Evolutionary conservation across 2,888 invertebrate genomes (phyloP), one percentile per base, ranked within the genome.

Genomic region (Aspidiotus rigidus): DNA sequence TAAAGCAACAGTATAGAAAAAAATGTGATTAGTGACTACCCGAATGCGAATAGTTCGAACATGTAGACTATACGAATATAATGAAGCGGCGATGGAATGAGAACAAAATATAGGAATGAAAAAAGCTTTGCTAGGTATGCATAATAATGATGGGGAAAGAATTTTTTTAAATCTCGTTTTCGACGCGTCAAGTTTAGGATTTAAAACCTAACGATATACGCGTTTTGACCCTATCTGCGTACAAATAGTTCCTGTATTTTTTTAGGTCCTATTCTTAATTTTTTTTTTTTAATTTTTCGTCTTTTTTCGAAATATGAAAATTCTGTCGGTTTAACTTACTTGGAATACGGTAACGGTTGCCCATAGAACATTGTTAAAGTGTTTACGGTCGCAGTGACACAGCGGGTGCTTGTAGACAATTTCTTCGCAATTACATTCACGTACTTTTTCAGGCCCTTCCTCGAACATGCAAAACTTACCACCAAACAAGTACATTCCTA

Each of bases 401-500:
- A 87, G 84, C 79, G 89, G 88, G 82, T 89, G 88, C 80, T 88
- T 87, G 80, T 89, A 88, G 80, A 89, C 84, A 82, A 91, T 90
- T 85, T 92, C 91, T 79, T 87, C 86, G 85, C 95, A 96, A 81
- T 89, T 89, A 84, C 97, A 97, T 83, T 90, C 90, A 80, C 88
- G 80, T 75, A 81, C 86, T 28, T 28, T 28, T 28, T 28, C 28
- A 28, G 28, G 28, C 80, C 89, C 89, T 83, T 93, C 91, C 83
- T 87, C 85, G 86, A 87, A 90, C 87, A 92, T 93, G 91, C 95
- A 95, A 92, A 96, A 95, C 89, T 94, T 94, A 89, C 95, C 94
- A 83, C 95, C 95, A 86, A 96, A 96, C 84, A 96, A 90, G 86
- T 93, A 93, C 94, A 95, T 96, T 84, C 96, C 96, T 86, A 96